phyloP scores from a whole-genome alignment of 2,888 invertebrate species.

The Rhagonycha lutea region DNA sequence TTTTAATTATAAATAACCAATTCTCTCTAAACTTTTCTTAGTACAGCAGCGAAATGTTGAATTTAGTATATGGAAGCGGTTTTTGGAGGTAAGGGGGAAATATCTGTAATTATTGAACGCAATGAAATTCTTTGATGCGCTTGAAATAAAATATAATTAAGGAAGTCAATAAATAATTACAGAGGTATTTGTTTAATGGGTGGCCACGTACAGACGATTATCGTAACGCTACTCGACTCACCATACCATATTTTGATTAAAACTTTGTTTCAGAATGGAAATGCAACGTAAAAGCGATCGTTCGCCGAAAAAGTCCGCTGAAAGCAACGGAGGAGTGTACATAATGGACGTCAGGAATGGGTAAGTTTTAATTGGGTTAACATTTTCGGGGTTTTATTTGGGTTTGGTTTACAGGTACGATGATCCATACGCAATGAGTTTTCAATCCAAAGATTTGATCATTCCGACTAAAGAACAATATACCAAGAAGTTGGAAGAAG shows the following conservation, averaged over 20 bases:
- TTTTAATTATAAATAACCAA: too few species aligned
- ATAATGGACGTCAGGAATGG: constrained; percentile 37
- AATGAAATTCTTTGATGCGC: not conserved
- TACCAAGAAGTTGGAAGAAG: constrained; percentile 47
- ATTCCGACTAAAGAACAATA: constrained; percentile 45
- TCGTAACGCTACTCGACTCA: not conserved
- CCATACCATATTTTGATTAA: not conserved
- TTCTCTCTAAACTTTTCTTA: not conserved
- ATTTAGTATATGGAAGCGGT: not conserved
- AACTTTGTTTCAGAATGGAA: constrained; percentile 17
- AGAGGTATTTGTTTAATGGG: not conserved
- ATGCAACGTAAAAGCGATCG: constrained; percentile 9
- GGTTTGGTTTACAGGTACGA: constrained; percentile 39
- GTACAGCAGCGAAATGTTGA: not conserved
- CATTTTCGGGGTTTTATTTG: not conserved
- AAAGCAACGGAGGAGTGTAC: not conserved
- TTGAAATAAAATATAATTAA: not conserved
- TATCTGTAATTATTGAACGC: not conserved
- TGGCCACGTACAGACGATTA: not conserved
- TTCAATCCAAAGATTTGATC: constrained; percentile 60
- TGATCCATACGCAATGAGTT: constrained; percentile 51
- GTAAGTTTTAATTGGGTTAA: constrained; percentile 27
- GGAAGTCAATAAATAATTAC: not conserved
- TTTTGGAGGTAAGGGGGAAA: not conserved
- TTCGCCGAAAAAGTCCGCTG: not conserved